phyloP scores from a whole-genome alignment of 2,113 vertebrate genomes.

The Platysternon megacephalum region DNA sequence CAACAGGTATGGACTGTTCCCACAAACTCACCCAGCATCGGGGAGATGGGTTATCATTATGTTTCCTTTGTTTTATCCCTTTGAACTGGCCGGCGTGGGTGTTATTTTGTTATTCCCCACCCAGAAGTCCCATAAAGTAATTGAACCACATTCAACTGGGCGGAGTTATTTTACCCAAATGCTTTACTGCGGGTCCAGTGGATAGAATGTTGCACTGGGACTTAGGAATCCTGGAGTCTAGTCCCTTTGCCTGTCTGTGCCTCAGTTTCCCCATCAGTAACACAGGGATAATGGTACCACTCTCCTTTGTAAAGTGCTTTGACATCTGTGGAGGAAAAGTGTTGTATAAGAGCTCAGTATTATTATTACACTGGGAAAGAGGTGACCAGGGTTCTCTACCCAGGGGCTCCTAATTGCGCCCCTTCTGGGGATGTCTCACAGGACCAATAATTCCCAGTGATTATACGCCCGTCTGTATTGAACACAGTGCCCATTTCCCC shows the following conservation, averaged over 20 bases:
- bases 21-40: neutral
- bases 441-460: neutral
- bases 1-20: neutral
- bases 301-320: neutral
- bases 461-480: neutral
- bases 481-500: neutral
- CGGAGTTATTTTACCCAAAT: neutral
- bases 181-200: accelerated
- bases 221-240: neutral
- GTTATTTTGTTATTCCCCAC: neutral
- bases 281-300: neutral
- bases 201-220: neutral
- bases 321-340: accelerated
- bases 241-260: neutral
- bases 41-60: neutral
- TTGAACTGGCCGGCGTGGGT: neutral
- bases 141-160: neutral
- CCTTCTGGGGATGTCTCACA: neutral
- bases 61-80: neutral
- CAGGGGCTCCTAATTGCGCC: neutral
- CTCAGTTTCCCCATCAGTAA: neutral
- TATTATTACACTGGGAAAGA: neutral
- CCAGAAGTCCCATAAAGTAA: neutral
- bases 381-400: neutral
- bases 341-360: neutral